phyloP scores from a whole-genome alignment of 2,113 vertebrate species.

The Amphiprion percula region DNA sequence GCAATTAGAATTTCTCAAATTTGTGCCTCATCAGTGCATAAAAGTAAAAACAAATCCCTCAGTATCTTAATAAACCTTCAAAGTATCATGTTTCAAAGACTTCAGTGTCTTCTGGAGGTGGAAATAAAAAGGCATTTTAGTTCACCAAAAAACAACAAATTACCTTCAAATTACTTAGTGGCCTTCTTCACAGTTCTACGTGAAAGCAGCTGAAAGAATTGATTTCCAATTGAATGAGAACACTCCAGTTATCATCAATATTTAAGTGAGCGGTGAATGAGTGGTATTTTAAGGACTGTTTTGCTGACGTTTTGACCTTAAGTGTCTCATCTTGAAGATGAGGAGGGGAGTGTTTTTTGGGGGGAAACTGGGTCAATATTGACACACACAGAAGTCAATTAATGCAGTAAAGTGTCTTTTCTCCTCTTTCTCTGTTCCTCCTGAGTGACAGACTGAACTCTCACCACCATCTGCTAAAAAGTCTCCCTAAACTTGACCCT shows the following conservation, averaged over 20 bases:
- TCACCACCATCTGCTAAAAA: slow-evolving; percentile 80
- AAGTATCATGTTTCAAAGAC: no score
- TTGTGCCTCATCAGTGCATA: no score
- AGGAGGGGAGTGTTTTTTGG: slow-evolving; percentile 7
- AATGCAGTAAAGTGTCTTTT: slow-evolving; percentile 73
- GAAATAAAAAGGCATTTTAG: no score
- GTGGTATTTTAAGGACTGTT: slow-evolving; percentile 76
- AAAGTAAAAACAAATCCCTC: no score
- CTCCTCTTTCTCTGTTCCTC: slow-evolving; percentile 62
- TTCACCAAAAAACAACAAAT: background rate
- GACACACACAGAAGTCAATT: slow-evolving; percentile 69
- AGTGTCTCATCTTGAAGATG: slow-evolving; percentile 70
- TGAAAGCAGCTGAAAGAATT: slow-evolving; percentile 62
- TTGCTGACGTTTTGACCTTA: slow-evolving; percentile 77
- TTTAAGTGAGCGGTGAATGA: slow-evolving; percentile 74
- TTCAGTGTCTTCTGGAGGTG: no score
- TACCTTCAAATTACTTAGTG: slow-evolving; percentile 1
- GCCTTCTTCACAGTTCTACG: slow-evolving; percentile 12
- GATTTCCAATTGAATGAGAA: slow-evolving; percentile 69
- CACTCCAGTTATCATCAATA: slow-evolving; percentile 75
- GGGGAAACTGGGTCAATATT: slow-evolving; percentile 59
- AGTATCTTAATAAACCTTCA: no score
- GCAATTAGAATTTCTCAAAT: no score
- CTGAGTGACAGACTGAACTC: slow-evolving; percentile 75
- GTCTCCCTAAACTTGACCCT: slow-evolving; percentile 81